phyloP scores from a whole-genome alignment of 2,888 invertebrate species.

The Furcula furcula region DNA sequence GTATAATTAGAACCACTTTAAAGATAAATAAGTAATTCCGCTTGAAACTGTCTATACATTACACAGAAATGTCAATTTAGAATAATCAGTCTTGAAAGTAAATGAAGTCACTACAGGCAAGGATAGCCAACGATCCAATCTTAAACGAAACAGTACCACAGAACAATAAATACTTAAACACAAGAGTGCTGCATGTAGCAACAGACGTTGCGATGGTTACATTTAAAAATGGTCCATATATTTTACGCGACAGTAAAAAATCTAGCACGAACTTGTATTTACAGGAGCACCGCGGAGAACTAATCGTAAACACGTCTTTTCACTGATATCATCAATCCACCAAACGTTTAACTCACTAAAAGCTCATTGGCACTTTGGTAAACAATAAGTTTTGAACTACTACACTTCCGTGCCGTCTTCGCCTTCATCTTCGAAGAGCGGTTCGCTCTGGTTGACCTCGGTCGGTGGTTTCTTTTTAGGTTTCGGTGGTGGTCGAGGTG shows the following conservation, averaged over 20 bases:
- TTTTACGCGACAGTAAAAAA: constrained; percentile 77
- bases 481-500: constrained; percentile 91
- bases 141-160: constrained; percentile 43
- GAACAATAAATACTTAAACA: constrained; percentile 75
- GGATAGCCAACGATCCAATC: constrained; percentile 33
- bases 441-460: constrained; percentile 82
- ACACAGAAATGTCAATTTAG: constrained; percentile 61
- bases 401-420: constrained; percentile 95
- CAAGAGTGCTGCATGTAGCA: constrained; percentile 26
- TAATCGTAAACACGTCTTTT: constrained; percentile 39
- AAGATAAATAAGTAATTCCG: neutral
- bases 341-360: constrained; percentile 51
- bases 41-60: constrained; percentile 19
- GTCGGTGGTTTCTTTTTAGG: constrained; percentile 89
- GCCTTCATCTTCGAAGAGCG: constrained; percentile 92
- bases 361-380: constrained; percentile 77
- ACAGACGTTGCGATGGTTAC: constrained; percentile 25
- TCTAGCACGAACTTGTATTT: constrained; percentile 76
- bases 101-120: constrained; percentile 52
- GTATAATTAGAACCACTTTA: neutral
- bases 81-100: constrained; percentile 77
- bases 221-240: constrained; percentile 71
- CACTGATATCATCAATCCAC: constrained; percentile 31
- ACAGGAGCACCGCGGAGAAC: constrained; percentile 77
- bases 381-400: constrained; percentile 53